Percentiles rank a stretch among this genome's conserved stretches.
These are phyloP conservation scores for Archips crataeganus DNA, from an alignment of 2,888 invertebrate genomes.

Conservation along the genomic window DNA sequence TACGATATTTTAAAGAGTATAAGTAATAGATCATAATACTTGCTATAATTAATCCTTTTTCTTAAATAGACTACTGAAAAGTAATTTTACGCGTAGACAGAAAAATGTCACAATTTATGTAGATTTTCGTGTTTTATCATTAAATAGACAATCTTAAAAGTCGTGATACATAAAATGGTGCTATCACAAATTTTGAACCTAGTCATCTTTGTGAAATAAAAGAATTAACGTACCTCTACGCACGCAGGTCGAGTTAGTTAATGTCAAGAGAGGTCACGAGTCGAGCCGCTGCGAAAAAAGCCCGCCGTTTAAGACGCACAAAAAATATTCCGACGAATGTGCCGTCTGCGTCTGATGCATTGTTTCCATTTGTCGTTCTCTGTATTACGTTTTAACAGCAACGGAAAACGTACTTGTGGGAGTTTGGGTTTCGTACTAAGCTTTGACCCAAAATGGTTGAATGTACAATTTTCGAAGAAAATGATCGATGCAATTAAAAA, in stretches of 20 bases:
- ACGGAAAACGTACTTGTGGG: background rate
- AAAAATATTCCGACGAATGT: slow-evolving; percentile 30
- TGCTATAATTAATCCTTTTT: too few relatives aligned
- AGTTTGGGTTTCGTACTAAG: background rate
- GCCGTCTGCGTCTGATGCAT: slow-evolving; percentile 4
- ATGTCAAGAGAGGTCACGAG: slow-evolving; percentile 37
- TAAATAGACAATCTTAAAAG: background rate
- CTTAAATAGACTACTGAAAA: too few relatives aligned
- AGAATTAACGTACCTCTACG: slow-evolving; percentile 12
- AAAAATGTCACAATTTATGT: too few relatives aligned
- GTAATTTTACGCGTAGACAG: too few relatives aligned
- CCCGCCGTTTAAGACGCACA: slow-evolving; percentile 25
- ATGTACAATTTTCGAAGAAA: too few relatives aligned
- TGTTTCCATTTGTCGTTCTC: slow-evolving; percentile 4
- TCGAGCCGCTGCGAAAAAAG: slow-evolving; percentile 22
- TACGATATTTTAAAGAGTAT: too few relatives aligned
- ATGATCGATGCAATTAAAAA: too few relatives aligned
- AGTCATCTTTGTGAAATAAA: slow-evolving; percentile 17
- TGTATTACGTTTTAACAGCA: background rate
- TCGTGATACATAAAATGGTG: slow-evolving; percentile 18
- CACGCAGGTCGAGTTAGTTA: slow-evolving; percentile 35
- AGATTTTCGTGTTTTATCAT: background rate
- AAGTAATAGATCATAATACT: too few relatives aligned
- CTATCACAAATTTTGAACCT: slow-evolving; percentile 11
- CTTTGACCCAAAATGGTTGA: background rate